Evolutionary conservation across 2,113 vertebrate genomes (phyloP).

Genomic region (Malurus elegans): DNA sequence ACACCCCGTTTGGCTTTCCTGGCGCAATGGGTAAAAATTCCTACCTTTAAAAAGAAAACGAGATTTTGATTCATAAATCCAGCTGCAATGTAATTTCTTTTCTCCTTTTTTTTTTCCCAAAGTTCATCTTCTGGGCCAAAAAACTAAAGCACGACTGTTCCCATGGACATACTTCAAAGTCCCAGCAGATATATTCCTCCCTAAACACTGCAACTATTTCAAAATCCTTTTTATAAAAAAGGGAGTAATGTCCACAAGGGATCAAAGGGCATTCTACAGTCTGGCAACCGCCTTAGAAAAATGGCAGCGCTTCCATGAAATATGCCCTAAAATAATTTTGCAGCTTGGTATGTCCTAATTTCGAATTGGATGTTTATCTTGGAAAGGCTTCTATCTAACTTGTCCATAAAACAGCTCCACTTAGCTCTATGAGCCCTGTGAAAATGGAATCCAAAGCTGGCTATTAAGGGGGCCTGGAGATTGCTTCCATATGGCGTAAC

Average conservation of each 20-base stretch:
- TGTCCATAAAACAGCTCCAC: conserved; percentile 98
- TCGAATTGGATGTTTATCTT: conserved; percentile 96
- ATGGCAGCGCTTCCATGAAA: conserved; percentile 90
- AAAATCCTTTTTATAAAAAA: conserved; percentile 78
- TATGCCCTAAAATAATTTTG: conserved; percentile 89
- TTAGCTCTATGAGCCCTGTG: conserved; percentile 96
- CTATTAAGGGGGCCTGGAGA: conserved; percentile 93
- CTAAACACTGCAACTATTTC: conserved; percentile 77
- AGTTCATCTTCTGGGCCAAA: conserved; percentile 68
- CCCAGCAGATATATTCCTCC: conserved; percentile 76
- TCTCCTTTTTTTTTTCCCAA: background rate
- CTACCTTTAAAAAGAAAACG: conserved; percentile 64
- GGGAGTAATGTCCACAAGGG: conserved; percentile 83
- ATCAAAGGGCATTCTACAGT: conserved; percentile 88
- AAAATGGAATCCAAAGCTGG: conserved; percentile 94
- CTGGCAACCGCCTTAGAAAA: conserved; percentile 89
- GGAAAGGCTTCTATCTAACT: conserved; percentile 96
- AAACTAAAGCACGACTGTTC: conserved; percentile 70
- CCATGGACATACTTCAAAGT: conserved; percentile 79
- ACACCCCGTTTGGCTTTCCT: conserved; percentile 28
- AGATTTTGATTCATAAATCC: conserved; percentile 72
- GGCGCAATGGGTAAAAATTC: conserved; percentile 12
- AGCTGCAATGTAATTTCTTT: conserved; percentile 34
- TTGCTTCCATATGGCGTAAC: conserved; percentile 98
- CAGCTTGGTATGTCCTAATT: conserved; percentile 82